phyloP scores from a whole-genome alignment of 1,140 invertebrate species.

The Euglossa dilemma region DNA sequence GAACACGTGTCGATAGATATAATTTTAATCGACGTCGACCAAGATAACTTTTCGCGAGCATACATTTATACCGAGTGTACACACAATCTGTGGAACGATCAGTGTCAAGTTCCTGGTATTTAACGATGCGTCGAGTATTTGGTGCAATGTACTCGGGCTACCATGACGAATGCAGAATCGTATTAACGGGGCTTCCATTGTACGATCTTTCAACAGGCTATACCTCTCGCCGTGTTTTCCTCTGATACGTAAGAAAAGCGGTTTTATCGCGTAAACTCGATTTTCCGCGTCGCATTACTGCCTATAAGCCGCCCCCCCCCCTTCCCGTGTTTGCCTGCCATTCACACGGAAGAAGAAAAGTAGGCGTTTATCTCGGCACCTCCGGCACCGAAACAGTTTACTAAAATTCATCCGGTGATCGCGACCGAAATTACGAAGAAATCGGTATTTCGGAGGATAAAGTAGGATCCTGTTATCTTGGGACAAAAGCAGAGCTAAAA shows the following conservation, averaged over 20 bases:
- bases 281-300: slow-evolving; percentile 14
- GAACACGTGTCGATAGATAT: neutral
- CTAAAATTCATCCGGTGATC: too few species aligned
- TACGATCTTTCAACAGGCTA: slow-evolving; percentile 26
- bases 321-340: too few species aligned
- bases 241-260: neutral
- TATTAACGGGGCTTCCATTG: slow-evolving; percentile 48
- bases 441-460: too few species aligned
- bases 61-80: neutral
- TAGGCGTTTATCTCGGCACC: too few species aligned
- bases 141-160: slow-evolving; percentile 51
- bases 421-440: too few species aligned
- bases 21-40: neutral
- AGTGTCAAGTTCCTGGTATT: slow-evolving; percentile 47
- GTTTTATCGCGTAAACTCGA: neutral
- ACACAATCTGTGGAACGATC: slow-evolving; percentile 22
- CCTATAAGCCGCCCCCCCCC: too few species aligned
- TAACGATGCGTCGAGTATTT: slow-evolving; percentile 52
- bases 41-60: neutral
- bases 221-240: neutral
- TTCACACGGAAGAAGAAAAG: too few species aligned
- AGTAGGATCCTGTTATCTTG: too few species aligned
- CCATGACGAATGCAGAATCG: slow-evolving; percentile 44
- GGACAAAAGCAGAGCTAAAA: too few species aligned
- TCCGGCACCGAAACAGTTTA: too few species aligned